These are phyloP conservation scores for Melolontha melolontha DNA, from an alignment of 2,888 invertebrate genomes.

Conservation along the genomic window DNA sequence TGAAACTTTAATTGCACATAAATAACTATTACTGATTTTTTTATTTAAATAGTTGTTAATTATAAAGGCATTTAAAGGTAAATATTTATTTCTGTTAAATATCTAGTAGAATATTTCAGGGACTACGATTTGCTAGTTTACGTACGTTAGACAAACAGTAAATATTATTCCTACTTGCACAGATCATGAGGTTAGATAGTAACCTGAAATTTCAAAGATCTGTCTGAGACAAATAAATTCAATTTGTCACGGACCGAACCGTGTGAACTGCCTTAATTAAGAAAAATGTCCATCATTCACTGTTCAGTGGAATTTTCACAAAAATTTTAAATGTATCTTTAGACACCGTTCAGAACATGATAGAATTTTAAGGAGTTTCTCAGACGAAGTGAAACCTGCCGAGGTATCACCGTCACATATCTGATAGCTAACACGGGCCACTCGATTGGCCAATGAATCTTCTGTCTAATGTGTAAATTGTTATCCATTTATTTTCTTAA, in stretches of 20 bases:
- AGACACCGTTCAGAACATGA: constrained; percentile 47
- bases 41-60: too few relatives aligned
- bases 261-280: constrained; percentile 26
- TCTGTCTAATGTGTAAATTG: constrained; percentile 45
- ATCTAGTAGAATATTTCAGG: too few relatives aligned
- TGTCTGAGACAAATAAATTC: not conserved
- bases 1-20: too few relatives aligned
- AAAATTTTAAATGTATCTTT: constrained; percentile 42
- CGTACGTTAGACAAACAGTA: too few relatives aligned
- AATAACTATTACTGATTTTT: too few relatives aligned
- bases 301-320: constrained; percentile 24
- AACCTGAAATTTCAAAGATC: not conserved
- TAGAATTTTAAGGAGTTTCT: constrained; percentile 48
- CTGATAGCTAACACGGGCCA: constrained; percentile 25
- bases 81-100: too few relatives aligned
- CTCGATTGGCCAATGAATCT: constrained; percentile 16
- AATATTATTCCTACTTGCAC: too few relatives aligned
- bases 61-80: too few relatives aligned
- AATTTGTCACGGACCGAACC: not conserved
- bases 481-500: constrained; percentile 44
- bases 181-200: too few relatives aligned
- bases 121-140: too few relatives aligned
- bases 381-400: constrained; percentile 40
- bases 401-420: not conserved
- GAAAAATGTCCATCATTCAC: constrained; percentile 22